A percentile compares a stretch with the other conserved stretches of the same genome.
Conservation (phyloP, 2,888 invertebrate species). For the Polylopha cassiicola region DNA sequence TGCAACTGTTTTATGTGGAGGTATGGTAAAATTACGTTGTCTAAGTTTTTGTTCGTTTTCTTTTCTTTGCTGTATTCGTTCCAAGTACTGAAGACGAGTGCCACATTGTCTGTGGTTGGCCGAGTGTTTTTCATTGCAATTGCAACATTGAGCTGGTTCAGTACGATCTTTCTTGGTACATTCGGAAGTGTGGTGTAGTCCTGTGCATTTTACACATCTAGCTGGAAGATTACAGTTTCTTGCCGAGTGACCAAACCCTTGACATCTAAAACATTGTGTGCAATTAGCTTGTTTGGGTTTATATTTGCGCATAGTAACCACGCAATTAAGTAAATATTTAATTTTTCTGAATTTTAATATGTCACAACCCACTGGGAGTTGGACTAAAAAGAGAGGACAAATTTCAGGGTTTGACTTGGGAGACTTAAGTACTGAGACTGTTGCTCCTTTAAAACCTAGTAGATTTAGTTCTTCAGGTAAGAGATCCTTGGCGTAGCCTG, state of each 20-base stretch:
- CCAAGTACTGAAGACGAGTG: background rate
- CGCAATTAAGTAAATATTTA: conserved; percentile 22
- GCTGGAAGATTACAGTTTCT: conserved; percentile 22
- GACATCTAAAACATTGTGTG: conserved; percentile 26
- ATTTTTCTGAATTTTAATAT: conserved; percentile 22
- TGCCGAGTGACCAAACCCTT: conserved; percentile 23
- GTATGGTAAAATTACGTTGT: no score
- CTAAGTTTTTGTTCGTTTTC: background rate
- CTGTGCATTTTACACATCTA: conserved; percentile 22
- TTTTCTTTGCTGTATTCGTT: background rate
- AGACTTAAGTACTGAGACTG: conserved; percentile 2
- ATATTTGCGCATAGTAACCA: conserved; percentile 18
- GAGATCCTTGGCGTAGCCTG: conserved; percentile 1
- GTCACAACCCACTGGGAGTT: conserved; percentile 10
- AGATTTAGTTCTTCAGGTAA: conserved; percentile 3
- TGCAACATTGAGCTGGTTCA: conserved; percentile 21
- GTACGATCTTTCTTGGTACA: conserved; percentile 20
- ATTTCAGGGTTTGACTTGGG: background rate
- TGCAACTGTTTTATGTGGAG: background rate
- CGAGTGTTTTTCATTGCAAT: conserved; percentile 21
- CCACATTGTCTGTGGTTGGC: conserved; percentile 3
- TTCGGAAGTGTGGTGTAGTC: conserved; percentile 12
- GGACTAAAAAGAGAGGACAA: conserved; percentile 9
- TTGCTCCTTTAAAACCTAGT: conserved; percentile 8
- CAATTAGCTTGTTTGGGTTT: conserved; percentile 12